Percentiles rank a stretch among this genome's conserved stretches.
phyloP scores from a whole-genome alignment of 1,140 invertebrate species.

The Ridgeia piscesae region DNA sequence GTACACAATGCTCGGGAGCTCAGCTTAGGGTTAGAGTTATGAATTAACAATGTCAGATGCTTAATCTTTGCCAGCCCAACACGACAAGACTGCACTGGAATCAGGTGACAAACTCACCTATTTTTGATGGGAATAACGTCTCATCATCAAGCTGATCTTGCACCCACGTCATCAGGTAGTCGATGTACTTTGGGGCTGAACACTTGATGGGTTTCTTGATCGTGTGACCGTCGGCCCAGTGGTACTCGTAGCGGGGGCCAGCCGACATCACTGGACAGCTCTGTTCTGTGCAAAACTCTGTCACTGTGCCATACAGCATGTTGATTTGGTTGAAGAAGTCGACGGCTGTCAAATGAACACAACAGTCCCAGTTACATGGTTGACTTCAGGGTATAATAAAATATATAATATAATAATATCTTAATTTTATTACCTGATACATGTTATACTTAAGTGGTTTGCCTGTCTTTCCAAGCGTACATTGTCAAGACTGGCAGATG shows the following conservation, averaged over 20 bases:
- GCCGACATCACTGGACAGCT: conserved; percentile 94
- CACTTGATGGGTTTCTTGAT: conserved; percentile 99
- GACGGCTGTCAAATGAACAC: conserved; percentile 74
- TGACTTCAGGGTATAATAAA: neutral
- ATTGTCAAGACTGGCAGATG: too few relatives aligned
- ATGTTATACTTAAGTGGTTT: too few relatives aligned
- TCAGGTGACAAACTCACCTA: conserved; percentile 68
- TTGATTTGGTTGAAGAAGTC: conserved; percentile 99
- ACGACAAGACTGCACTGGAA: neutral
- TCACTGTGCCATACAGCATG: conserved; percentile 99
- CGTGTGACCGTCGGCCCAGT: conserved; percentile 98
- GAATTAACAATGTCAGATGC: too few relatives aligned
- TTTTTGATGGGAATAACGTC: conserved; percentile 97
- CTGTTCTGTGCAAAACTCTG: conserved; percentile 98
- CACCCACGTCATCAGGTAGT: conserved; percentile 99
- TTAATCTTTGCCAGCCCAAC: too few relatives aligned
- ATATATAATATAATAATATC: neutral
- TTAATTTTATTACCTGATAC: too few relatives aligned
- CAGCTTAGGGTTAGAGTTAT: too few relatives aligned
- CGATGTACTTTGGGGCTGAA: conserved; percentile 98
- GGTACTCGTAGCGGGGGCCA: conserved; percentile 98
- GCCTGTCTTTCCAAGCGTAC: too few relatives aligned
- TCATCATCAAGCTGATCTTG: conserved; percentile 99
- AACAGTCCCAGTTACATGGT: neutral
- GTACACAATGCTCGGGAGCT: too few relatives aligned